These are phyloP conservation scores for Muscidifurax raptorellus DNA, from an alignment of 1,140 invertebrate genomes.

Conservation along the genomic window DNA sequence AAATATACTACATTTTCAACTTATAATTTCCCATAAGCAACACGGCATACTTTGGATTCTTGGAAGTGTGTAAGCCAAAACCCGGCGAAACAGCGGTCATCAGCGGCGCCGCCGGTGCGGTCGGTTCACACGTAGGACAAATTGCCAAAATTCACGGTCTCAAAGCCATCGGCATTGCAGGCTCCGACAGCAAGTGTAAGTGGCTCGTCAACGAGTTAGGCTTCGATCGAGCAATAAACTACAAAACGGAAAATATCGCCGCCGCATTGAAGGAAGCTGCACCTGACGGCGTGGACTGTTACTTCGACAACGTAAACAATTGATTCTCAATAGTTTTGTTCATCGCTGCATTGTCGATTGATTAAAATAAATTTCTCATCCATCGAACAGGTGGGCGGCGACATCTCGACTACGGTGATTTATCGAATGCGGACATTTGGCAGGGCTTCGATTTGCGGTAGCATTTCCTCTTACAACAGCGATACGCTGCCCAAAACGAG, in stretches of 20 bases:
- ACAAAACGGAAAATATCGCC: slow-evolving; percentile 79
- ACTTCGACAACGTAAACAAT: slow-evolving; percentile 83
- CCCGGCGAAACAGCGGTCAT: slow-evolving; percentile 82
- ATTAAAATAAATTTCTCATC: neutral
- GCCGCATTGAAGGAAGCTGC: slow-evolving; percentile 78
- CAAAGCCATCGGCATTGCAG: slow-evolving; percentile 83
- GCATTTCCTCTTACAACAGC: slow-evolving; percentile 77
- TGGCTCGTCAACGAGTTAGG: slow-evolving; percentile 81
- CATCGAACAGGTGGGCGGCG: slow-evolving; percentile 79
- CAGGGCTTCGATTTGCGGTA: slow-evolving; percentile 80
- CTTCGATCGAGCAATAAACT: slow-evolving; percentile 84
- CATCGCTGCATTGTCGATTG: neutral
- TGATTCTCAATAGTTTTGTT: slow-evolving; percentile 4
- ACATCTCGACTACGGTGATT: slow-evolving; percentile 79
- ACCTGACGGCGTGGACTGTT: slow-evolving; percentile 82
- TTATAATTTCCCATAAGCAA: slow-evolving; percentile 73
- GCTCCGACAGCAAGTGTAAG: slow-evolving; percentile 82
- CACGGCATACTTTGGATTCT: slow-evolving; percentile 84
- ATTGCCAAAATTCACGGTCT: slow-evolving; percentile 83
- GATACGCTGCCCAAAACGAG: slow-evolving; percentile 65
- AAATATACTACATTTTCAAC: neutral
- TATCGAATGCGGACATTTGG: slow-evolving; percentile 80
- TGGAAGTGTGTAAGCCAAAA: slow-evolving; percentile 82
- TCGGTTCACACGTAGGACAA: slow-evolving; percentile 84
- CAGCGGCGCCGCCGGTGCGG: slow-evolving; percentile 80